Evolutionary conservation across 2,888 invertebrate genomes (phyloP).

Genomic region (Dasysyrphus tricinctus): DNA sequence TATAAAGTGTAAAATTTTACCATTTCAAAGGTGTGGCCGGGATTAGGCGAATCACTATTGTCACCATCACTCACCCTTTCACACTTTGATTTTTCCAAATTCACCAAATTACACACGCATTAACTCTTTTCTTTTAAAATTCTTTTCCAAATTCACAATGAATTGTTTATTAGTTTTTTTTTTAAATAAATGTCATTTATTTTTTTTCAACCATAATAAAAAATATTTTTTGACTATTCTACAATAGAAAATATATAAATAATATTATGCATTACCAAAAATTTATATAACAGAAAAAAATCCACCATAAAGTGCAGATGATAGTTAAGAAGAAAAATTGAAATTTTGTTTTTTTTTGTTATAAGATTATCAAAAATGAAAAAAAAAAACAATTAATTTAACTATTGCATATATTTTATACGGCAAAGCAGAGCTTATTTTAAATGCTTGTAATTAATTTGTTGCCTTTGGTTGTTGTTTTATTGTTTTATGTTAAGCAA

Average conservation of each 20-base stretch:
- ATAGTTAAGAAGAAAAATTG: slow-evolving; percentile 14
- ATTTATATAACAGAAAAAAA: slow-evolving; percentile 41
- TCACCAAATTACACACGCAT: slow-evolving; percentile 3
- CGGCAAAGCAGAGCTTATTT: slow-evolving; percentile 46
- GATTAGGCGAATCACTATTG: slow-evolving; percentile 14
- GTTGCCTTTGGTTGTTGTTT: slow-evolving; percentile 41
- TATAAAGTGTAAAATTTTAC: slow-evolving; percentile 28
- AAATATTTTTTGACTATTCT: slow-evolving; percentile 65
- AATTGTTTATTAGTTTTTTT: not conserved
- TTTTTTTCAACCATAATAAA: slow-evolving; percentile 45
- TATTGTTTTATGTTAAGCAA: slow-evolving; percentile 21
- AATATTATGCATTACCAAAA: slow-evolving; percentile 57
- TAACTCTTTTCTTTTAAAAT: not conserved
- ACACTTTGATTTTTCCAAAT: slow-evolving; percentile 34
- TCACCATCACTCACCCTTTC: slow-evolving; percentile 37
- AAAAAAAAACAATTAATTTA: not conserved
- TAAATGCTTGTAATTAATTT: slow-evolving; percentile 47
- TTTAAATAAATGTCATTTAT: slow-evolving; percentile 27
- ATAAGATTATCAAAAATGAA: slow-evolving; percentile 14
- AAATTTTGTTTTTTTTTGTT: slow-evolving; percentile 32
- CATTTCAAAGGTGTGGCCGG: slow-evolving; percentile 54
- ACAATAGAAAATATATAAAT: slow-evolving; percentile 37
- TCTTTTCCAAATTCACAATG: slow-evolving; percentile 1
- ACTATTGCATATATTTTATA: slow-evolving; percentile 42
- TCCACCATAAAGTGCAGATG: slow-evolving; percentile 16